phyloP scores from a whole-genome alignment of 2,113 vertebrate genomes.

The Psittacara wagleri region DNA sequence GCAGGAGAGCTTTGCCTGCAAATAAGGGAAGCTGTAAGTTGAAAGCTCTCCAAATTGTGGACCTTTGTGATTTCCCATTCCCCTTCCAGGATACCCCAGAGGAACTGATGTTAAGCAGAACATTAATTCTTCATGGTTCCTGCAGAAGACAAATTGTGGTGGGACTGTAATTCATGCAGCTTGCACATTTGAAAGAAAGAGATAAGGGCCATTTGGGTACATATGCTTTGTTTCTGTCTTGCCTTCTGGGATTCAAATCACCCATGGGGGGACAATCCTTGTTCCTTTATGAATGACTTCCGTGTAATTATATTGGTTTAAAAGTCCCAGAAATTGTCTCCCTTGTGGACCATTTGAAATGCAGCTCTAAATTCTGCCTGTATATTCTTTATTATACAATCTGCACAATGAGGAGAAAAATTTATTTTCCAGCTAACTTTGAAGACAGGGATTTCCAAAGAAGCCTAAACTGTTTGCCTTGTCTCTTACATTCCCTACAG shows the following conservation, averaged over 20 bases:
- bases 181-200: neutral
- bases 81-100: neutral
- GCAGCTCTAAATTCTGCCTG: neutral
- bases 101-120: neutral
- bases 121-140: neutral
- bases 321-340: neutral
- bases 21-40: neutral
- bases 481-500: neutral
- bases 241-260: neutral
- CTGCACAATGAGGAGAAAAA: neutral
- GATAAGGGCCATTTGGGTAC: neutral
- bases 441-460: neutral
- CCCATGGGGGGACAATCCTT: neutral
- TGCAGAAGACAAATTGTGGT: neutral
- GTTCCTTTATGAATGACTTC: neutral
- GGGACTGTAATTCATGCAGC: neutral
- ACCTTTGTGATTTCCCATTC: neutral
- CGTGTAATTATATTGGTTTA: neutral
- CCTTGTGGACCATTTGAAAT: neutral
- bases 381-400: neutral
- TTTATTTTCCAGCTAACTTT: neutral
- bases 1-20: neutral
- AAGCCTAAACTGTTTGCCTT: neutral
- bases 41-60: neutral
- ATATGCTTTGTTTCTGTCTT: neutral